A percentile compares a stretch with the other conserved stretches of the same genome.
These are phyloP conservation scores for Xenopus petersii DNA, from an alignment of 2,797 vertebrate genomes.

Conservation along the genomic window DNA sequence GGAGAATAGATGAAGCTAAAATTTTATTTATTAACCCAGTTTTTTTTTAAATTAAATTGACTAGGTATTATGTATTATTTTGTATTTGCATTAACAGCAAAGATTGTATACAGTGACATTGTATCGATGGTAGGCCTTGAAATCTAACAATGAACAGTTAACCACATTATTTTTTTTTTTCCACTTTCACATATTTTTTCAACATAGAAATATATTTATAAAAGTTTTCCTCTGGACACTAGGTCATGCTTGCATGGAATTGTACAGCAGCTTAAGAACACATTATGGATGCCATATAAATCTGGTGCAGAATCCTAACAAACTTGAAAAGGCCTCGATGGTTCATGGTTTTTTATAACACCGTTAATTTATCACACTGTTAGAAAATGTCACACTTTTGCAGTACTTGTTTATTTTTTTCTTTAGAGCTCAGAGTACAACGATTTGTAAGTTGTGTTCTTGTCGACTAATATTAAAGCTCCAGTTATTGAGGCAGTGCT, in stretches of 20 bases:
- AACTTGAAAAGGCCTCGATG: conserved; percentile 59
- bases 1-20: conserved; percentile 52
- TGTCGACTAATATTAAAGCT: conserved; percentile 41
- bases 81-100: conserved; percentile 17
- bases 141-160: conserved; percentile 21
- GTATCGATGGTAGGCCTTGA: conserved; percentile 38
- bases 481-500: conserved; percentile 30
- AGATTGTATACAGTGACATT: conserved; percentile 21
- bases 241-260: conserved; percentile 60
- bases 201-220: conserved; percentile 56
- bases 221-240: conserved; percentile 57
- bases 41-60: too few species aligned
- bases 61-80: too few species aligned
- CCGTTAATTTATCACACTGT: conserved; percentile 58
- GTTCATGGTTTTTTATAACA: conserved; percentile 60
- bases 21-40: too few species aligned
- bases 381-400: conserved; percentile 55
- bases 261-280: conserved; percentile 64
- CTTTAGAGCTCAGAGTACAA: conserved; percentile 49
- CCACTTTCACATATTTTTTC: conserved; percentile 46
- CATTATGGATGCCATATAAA: conserved; percentile 60
- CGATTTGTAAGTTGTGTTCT: conserved; percentile 41
- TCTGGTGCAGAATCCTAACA: conserved; percentile 58
- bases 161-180: conserved; percentile 21
- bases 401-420: conserved; percentile 51